These are phyloP conservation scores for Ctena decussata DNA, from an alignment of 2,888 invertebrate species.

Conservation along the genomic window DNA sequence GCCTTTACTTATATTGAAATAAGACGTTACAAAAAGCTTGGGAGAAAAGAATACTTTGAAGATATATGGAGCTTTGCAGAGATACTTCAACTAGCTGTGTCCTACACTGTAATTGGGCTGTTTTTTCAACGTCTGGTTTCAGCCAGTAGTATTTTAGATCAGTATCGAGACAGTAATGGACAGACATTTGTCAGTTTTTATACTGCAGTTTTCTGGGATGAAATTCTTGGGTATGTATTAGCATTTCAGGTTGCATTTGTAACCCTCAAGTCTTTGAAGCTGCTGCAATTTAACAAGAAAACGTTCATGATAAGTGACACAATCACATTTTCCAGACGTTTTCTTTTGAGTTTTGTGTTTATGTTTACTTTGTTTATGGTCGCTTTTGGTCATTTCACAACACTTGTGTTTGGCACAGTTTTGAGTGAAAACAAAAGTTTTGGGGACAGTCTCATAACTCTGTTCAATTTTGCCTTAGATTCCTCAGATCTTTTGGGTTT, in stretches of 20 bases:
- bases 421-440: constrained; percentile 48
- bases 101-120: constrained; percentile 53
- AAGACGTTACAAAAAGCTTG: constrained; percentile 42
- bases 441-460: constrained; percentile 28
- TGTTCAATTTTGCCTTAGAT: constrained; percentile 58
- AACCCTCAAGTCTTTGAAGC: constrained; percentile 68
- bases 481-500: constrained; percentile 53
- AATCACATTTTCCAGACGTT: constrained; percentile 28
- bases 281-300: constrained; percentile 65
- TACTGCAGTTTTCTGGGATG: constrained; percentile 59
- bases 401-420: constrained; percentile 56
- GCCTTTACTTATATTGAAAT: constrained; percentile 60
- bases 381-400: constrained; percentile 59
- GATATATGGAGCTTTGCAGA: constrained; percentile 68
- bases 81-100: constrained; percentile 53
- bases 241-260: constrained; percentile 57
- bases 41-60: constrained; percentile 53
- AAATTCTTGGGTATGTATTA: constrained; percentile 54
- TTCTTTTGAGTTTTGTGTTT: constrained; percentile 45
- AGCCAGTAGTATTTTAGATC: constrained; percentile 38
- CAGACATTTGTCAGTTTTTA: constrained; percentile 67
- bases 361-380: constrained; percentile 37
- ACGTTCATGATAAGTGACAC: constrained; percentile 59
- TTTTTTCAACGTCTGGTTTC: constrained; percentile 63
- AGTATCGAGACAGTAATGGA: constrained; percentile 31